Percentiles rank a stretch among this genome's conserved stretches.
These are phyloP conservation scores for Drosophila insularis DNA, from an alignment of 1,140 invertebrate species.

Conservation along the genomic window DNA sequence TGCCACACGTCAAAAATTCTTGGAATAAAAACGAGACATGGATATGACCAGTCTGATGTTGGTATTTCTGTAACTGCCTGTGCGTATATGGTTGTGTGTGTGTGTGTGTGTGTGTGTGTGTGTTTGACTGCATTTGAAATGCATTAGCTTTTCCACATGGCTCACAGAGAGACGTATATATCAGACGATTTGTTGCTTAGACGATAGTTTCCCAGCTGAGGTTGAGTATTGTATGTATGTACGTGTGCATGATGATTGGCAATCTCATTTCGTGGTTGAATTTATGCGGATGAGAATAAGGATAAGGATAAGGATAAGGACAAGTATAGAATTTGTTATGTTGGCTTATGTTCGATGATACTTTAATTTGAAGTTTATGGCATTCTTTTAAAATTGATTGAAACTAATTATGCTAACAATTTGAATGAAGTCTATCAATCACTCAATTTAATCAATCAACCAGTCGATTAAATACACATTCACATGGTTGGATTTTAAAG, in stretches of 20 bases:
- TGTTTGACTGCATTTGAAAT: not conserved
- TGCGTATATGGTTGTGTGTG: not conserved
- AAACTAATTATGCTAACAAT: not conserved
- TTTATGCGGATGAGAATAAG: not conserved
- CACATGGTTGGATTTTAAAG: not conserved
- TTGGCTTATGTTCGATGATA: not conserved
- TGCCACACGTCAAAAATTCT: not conserved
- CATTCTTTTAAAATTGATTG: not conserved
- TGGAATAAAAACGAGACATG: not conserved
- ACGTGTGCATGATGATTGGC: slow-evolving; percentile 7
- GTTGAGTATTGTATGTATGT: not conserved
- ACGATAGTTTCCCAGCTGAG: no score
- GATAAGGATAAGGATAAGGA: not conserved
- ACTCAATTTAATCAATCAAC: not conserved
- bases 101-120: not conserved
- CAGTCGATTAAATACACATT: not conserved
- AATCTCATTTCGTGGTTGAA: slow-evolving; percentile 1
- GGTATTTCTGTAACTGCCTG: not conserved
- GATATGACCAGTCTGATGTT: not conserved
- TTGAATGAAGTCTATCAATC: not conserved
- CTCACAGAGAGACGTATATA: not conserved
- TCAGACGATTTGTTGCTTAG: not conserved
- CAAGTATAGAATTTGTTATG: not conserved
- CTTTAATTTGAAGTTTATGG: not conserved
- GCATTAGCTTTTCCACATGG: not conserved